Percentiles rank a stretch among this genome's conserved stretches.
Conservation (phyloP, 1,140 invertebrate genomes). For the Lepidurus couesii region DNA sequence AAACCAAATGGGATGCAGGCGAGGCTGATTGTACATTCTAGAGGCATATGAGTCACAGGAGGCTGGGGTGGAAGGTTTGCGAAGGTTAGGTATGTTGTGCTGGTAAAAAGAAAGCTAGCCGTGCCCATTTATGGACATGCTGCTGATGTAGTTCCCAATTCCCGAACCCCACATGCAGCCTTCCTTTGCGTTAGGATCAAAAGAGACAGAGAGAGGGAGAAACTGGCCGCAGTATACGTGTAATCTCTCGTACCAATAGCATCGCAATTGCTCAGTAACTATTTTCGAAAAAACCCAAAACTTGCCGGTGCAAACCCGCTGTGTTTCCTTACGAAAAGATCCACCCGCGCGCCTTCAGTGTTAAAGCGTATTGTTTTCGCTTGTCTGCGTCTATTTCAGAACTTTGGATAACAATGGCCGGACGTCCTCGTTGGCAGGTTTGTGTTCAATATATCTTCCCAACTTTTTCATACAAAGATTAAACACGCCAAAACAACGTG, state of each 20-base stretch:
- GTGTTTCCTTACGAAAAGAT: neutral
- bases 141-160: neutral
- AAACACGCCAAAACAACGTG: too few species aligned
- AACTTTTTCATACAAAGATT: neutral
- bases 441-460: neutral
- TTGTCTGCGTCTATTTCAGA: neutral
- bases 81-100: neutral
- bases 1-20: neutral
- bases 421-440: conserved; percentile 34
- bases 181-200: neutral
- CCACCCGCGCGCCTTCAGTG: too few species aligned
- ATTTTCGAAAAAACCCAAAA: too few species aligned
- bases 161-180: neutral
- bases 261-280: neutral
- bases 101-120: neutral
- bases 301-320: too few species aligned
- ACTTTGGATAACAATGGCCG: conserved; percentile 28
- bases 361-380: neutral
- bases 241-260: neutral
- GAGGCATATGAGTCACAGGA: neutral
- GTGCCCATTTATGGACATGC: conserved; percentile 12
- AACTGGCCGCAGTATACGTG: neutral
- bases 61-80: neutral
- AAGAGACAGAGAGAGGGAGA: conserved; percentile 4
- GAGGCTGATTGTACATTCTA: neutral